Base-by-base conservation (phyloP, 2,113 vertebrate genomes). In the Clarias magur region DNA sequence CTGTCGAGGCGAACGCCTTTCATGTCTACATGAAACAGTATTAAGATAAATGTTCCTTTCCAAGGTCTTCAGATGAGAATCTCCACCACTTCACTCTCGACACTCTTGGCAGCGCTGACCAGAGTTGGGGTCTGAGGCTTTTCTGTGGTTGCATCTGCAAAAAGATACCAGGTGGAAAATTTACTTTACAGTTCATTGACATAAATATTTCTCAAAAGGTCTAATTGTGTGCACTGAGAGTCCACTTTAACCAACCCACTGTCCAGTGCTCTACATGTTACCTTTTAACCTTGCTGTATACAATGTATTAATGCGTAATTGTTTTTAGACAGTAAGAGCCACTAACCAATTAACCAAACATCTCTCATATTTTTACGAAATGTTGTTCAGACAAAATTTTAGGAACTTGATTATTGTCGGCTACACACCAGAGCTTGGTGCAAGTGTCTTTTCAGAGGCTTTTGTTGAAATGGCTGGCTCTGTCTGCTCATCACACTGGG, bases 401-500 rank as follows among this genome's bases (percentile, higher is more conserved):
- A 70, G 59, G 1, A 6, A 27, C 16, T 12, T 8, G 57, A 82
- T 5, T 42, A 25, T 59, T n/a, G 68, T 59, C 56, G 82, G 25
- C 3, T 89, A 94, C 94, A 86, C 89, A 95, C 95, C 93, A 57
- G 87, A 85, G 60, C 65, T 4, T 63, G 86, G 78, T 60, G 85
- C 86, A 53, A 85, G 80, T 17, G 68, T 84, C 7, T 21, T 48
- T 38, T 92, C 91, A 10, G 73, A 42, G 1, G 72, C 82, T 78
- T 88, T 87, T 8, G 70, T 60, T 70, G 83, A 67, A 80, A 53
- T 57, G 54, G 70, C 1, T 0, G 78, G n/a, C 70, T 93, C 92
- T 19, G 89, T 93, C 0, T 85, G 59, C n/a, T 91, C 90, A 0
- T 99, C 96, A 0, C 97, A 97, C 88, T 98, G 98, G 0, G 97